A percentile compares a stretch with the other conserved stretches of the same genome.
Conservation (phyloP, 2,113 vertebrate species). For the Suncus etruscus region DNA sequence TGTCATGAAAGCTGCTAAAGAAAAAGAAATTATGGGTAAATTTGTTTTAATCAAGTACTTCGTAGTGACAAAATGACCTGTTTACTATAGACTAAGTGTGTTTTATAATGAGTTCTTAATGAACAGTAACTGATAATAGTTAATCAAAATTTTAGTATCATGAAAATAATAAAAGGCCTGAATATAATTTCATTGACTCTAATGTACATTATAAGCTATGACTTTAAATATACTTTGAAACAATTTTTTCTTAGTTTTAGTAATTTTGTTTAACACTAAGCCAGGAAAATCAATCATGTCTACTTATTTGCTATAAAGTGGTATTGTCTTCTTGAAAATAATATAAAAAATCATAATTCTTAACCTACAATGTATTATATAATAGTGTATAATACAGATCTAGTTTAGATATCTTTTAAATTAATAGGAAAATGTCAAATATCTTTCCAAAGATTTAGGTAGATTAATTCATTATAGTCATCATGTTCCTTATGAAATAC, state of each 20-base stretch:
- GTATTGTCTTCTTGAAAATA: background rate
- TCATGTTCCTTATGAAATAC: constrained; percentile 25
- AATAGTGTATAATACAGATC: no score
- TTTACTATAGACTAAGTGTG: background rate
- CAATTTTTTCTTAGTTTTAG: background rate
- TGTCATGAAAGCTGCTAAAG: background rate
- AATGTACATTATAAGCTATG: background rate
- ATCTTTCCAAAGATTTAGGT: background rate
- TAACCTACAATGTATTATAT: background rate
- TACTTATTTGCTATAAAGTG: background rate
- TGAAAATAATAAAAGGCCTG: background rate
- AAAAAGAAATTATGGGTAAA: background rate
- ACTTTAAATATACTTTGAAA: background rate
- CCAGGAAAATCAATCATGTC: background rate
- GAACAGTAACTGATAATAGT: background rate
- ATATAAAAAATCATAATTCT: background rate
- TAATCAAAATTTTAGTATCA: background rate
- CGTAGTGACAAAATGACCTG: background rate
- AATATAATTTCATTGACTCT: background rate
- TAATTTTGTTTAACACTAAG: background rate
- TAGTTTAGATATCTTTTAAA: background rate
- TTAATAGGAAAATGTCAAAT: background rate
- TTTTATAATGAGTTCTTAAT: constrained; percentile 6
- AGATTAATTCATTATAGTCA: background rate
- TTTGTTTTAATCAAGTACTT: background rate